phyloP scores from a whole-genome alignment of 2,113 vertebrate species.

The Cottus gobio region DNA sequence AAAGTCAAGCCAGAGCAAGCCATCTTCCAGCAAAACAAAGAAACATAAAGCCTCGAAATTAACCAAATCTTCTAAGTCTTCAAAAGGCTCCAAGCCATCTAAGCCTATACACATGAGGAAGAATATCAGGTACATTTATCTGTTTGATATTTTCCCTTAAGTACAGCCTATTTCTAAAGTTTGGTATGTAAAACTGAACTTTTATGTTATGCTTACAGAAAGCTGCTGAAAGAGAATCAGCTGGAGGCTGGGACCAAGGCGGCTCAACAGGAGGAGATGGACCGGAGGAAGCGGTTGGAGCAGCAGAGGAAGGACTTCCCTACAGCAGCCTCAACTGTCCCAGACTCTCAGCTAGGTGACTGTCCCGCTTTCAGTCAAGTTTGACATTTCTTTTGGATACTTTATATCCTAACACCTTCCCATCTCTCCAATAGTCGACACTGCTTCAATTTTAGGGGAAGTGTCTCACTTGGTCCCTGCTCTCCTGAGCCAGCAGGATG shows the following conservation, averaged over 20 bases:
- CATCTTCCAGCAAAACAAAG: slow-evolving; percentile 86
- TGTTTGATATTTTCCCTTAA: background rate
- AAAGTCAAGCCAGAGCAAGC: slow-evolving; percentile 85
- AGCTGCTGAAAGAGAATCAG: slow-evolving; percentile 96
- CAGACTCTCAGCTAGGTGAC: slow-evolving; percentile 73
- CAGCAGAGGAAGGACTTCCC: slow-evolving; percentile 96
- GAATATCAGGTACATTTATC: slow-evolving; percentile 90
- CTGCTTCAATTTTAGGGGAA: slow-evolving; percentile 88
- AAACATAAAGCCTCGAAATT: slow-evolving; percentile 84
- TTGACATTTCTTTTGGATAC: background rate
- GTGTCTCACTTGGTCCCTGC: slow-evolving; percentile 85
- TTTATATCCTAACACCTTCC: background rate
- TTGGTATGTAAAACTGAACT: slow-evolving; percentile 7
- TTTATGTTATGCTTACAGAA: slow-evolving; percentile 80
- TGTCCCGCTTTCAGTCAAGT: slow-evolving; percentile 4
- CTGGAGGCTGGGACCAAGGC: slow-evolving; percentile 97
- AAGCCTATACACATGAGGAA: slow-evolving; percentile 97
- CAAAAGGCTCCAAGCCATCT: slow-evolving; percentile 85
- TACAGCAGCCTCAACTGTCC: slow-evolving; percentile 75
- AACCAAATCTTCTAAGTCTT: slow-evolving; percentile 74
- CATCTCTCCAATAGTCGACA: slow-evolving; percentile 79
- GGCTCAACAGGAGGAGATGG: slow-evolving; percentile 97
- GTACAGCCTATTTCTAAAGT: background rate
- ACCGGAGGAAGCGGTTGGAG: slow-evolving; percentile 94
- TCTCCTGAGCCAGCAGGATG: slow-evolving; percentile 89